Percentiles rank a stretch among this genome's conserved stretches.
phyloP scores from a whole-genome alignment of 1,140 invertebrate species.

The Polypedilum pembai region DNA sequence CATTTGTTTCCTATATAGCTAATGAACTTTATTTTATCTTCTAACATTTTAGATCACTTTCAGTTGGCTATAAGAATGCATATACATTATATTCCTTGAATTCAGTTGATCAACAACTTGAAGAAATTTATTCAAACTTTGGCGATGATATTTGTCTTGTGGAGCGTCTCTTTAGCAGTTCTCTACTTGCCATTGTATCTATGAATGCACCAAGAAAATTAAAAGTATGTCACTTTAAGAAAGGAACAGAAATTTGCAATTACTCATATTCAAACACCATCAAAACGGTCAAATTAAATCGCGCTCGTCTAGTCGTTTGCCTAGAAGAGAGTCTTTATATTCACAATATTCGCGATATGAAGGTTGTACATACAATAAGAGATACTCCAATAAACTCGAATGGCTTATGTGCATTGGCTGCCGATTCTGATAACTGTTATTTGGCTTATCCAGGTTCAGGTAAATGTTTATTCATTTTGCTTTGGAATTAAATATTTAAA shows the following conservation, averaged over 20 bases:
- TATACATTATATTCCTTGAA: slow-evolving; percentile 82
- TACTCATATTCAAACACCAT: slow-evolving; percentile 98
- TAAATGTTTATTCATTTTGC: too few relatives aligned
- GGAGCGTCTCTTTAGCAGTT: slow-evolving; percentile 93
- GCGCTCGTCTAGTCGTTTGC: slow-evolving; percentile 91
- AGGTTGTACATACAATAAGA: slow-evolving; percentile 93
- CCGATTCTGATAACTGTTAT: slow-evolving; percentile 81
- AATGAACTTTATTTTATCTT: slow-evolving; percentile 31
- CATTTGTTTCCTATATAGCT: too few relatives aligned
- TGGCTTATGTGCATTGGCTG: slow-evolving; percentile 88
- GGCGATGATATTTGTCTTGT: slow-evolving; percentile 88
- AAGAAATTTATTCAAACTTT: slow-evolving; percentile 70
- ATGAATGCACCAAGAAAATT: slow-evolving; percentile 85
- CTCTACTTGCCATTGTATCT: slow-evolving; percentile 90
- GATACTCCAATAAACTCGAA: slow-evolving; percentile 93
- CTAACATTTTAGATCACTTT: slow-evolving; percentile 76
- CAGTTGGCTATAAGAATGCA: slow-evolving; percentile 80
- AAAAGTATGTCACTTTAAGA: slow-evolving; percentile 94
- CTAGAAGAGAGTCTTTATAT: slow-evolving; percentile 96
- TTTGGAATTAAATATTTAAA: too few relatives aligned
- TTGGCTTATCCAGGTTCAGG: slow-evolving; percentile 93
- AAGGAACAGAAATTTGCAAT: slow-evolving; percentile 96
- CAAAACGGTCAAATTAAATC: slow-evolving; percentile 90
- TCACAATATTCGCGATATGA: slow-evolving; percentile 99
- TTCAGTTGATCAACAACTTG: slow-evolving; percentile 71